These are phyloP conservation scores for Gerris buenoi DNA, from an alignment of 1,140 invertebrate species.

Conservation along the genomic window DNA sequence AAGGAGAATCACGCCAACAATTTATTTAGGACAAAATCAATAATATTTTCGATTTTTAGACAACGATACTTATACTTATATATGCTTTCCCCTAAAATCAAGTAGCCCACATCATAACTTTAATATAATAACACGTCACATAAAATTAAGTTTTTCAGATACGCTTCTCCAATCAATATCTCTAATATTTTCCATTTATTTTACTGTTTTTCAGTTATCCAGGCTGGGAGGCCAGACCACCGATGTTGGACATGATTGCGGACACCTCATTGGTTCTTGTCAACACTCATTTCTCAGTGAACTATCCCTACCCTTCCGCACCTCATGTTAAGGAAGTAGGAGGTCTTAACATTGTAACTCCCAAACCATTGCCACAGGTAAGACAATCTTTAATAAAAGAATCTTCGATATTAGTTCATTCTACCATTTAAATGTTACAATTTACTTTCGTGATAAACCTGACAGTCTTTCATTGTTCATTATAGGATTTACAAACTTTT, in stretches of 20 bases:
- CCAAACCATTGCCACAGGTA: constrained; percentile 17
- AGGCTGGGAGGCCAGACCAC: constrained; percentile 4
- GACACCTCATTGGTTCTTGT: constrained; percentile 15
- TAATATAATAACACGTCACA: no score
- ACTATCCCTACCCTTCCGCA: constrained; percentile 31
- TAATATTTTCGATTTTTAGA: no score
- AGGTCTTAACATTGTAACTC: constrained; percentile 35
- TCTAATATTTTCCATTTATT: no score
- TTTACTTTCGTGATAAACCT: constrained; percentile 17
- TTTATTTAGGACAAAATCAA: no score
- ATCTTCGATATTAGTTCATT: no score
- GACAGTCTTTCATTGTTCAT: constrained; percentile 12
- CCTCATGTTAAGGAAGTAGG: constrained; percentile 40
- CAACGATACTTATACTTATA: no score
- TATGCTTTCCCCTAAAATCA: no score
- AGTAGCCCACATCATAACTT: no score
- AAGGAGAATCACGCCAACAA: no score
- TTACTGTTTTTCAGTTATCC: no score
- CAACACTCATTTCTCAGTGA: constrained; percentile 39
- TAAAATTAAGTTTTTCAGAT: no score
- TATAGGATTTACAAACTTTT: constrained; percentile 21
- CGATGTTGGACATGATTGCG: constrained; percentile 1
- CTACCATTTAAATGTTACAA: background rate
- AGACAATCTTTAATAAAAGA: background rate
- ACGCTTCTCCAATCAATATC: no score